Percentiles rank a stretch among this genome's conserved stretches.
phyloP scores from a whole-genome alignment of 2,797 vertebrate genomes.

The Lagorchestes hirsutus region DNA sequence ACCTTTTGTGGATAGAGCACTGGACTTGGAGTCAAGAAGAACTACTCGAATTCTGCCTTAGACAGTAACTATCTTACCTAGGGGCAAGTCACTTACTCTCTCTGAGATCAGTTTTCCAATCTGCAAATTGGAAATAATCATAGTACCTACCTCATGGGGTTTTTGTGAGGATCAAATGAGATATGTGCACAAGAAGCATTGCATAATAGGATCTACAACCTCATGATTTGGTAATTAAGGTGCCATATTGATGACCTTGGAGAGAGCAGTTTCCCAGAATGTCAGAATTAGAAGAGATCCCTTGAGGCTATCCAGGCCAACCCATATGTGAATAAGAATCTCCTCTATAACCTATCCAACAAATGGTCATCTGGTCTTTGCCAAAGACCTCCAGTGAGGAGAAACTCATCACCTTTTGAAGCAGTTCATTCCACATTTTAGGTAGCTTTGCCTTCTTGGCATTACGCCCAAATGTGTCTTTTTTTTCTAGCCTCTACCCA shows the following conservation, averaged over 20 bases:
- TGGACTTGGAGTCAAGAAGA: not conserved
- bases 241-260: not conserved
- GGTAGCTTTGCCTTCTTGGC: not conserved
- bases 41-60: not conserved
- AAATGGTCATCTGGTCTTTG: not conserved
- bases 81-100: not conserved
- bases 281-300: not conserved
- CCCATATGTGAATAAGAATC: not conserved
- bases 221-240: not conserved
- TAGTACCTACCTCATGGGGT: not conserved
- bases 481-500: not conserved
- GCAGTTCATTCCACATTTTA: not conserved
- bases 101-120: not conserved
- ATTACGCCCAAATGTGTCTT: not conserved
- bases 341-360: not conserved
- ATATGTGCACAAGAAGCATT: not conserved
- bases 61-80: not conserved
- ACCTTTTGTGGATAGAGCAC: not conserved
- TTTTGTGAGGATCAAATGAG: not conserved
- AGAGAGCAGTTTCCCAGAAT: not conserved
- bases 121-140: not conserved
- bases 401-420: not conserved
- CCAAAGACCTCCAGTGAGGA: not conserved
- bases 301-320: not conserved
- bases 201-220: not conserved